Evolutionary conservation across 1,140 invertebrate species (phyloP).

Genomic region (Euura saliciscinereae): DNA sequence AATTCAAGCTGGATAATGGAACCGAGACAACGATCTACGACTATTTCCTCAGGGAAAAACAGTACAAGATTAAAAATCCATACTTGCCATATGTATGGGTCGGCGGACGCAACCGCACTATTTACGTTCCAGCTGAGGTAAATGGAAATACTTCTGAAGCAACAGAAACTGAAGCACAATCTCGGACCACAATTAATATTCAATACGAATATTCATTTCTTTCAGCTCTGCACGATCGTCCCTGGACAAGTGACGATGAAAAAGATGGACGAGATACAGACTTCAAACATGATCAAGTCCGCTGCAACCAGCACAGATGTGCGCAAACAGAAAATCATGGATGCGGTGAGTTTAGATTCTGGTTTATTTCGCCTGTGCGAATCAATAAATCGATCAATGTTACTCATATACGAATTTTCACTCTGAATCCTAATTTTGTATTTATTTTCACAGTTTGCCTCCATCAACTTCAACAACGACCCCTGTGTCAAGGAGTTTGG

Average conservation of each 20-base stretch:
- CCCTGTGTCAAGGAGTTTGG: constrained; percentile 65
- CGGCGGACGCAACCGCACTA: constrained; percentile 57
- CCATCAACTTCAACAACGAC: constrained; percentile 57
- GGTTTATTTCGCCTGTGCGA: too few species aligned
- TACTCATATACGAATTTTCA: too few species aligned
- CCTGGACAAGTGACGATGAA: constrained; percentile 65
- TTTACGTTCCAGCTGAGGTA: constrained; percentile 43
- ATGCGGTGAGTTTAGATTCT: constrained; percentile 52
- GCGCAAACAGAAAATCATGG: constrained; percentile 69
- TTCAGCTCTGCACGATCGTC: constrained; percentile 63
- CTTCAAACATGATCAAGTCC: constrained; percentile 67
- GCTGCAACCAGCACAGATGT: constrained; percentile 67
- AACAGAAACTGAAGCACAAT: too few species aligned
- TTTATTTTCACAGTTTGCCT: constrained; percentile 32
- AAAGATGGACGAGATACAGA: constrained; percentile 65
- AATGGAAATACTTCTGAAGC: constrained; percentile 17
- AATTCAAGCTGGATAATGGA: constrained; percentile 51
- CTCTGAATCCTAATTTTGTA: not conserved
- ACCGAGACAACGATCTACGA: constrained; percentile 52
- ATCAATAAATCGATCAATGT: too few species aligned
- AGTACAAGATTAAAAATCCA: constrained; percentile 60
- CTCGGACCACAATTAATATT: too few species aligned
- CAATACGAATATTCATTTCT: not conserved
- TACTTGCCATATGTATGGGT: constrained; percentile 68
- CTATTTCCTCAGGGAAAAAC: constrained; percentile 60